These are phyloP conservation scores for Cheilosia grossa DNA, from an alignment of 2,888 invertebrate species.

Conservation along the genomic window DNA sequence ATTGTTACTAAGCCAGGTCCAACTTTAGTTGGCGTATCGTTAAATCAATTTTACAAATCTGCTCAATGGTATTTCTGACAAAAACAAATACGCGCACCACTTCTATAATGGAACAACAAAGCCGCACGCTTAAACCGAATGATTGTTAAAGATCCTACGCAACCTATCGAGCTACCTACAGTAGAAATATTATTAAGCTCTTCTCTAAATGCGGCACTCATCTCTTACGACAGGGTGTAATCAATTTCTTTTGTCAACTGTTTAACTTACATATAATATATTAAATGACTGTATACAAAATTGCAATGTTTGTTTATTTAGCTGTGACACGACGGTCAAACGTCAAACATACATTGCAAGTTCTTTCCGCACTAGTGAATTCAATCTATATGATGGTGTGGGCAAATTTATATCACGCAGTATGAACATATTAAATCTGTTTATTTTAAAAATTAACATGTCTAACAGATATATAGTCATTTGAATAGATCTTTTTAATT, in stretches of 20 bases:
- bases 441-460: background rate
- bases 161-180: background rate
- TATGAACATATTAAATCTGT: background rate
- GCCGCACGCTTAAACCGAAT: too few relatives aligned
- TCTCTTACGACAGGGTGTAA: background rate
- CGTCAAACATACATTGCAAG: background rate
- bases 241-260: slow-evolving; percentile 7
- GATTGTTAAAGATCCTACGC: too few relatives aligned
- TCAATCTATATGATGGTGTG: background rate
- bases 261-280: background rate
- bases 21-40: too few relatives aligned
- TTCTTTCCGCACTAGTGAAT: background rate
- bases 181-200: background rate
- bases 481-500: too few relatives aligned
- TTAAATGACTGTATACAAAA: background rate
- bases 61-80: too few relatives aligned
- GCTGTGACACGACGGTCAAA: background rate
- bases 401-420: background rate
- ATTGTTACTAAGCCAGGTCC: too few relatives aligned
- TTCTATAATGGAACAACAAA: too few relatives aligned
- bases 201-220: background rate
- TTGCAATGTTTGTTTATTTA: background rate
- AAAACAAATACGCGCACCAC: too few relatives aligned
- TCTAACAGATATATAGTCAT: too few relatives aligned
- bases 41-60: too few relatives aligned